Evolutionary conservation across 2,888 invertebrate genomes (phyloP).

Genomic region (Lucinisca nassula): DNA sequence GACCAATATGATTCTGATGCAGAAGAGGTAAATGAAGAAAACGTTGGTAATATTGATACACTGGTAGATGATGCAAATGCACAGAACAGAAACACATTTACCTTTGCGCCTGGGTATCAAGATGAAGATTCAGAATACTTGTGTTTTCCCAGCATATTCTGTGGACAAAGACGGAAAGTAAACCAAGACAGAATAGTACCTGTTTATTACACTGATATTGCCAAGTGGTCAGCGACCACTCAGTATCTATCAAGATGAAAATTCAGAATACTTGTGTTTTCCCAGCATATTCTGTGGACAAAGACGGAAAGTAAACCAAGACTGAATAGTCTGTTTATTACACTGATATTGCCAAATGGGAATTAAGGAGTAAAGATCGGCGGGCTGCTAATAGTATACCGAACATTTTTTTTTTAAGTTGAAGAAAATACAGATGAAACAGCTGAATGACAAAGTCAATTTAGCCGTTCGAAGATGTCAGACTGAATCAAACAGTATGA

Average conservation of each 20-base stretch:
- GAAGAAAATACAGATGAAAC: slow-evolving; percentile 52
- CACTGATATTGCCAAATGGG: slow-evolving; percentile 40
- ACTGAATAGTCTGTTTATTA: slow-evolving; percentile 27
- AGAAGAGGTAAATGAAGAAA: slow-evolving; percentile 23
- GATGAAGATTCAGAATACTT: no score
- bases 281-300: slow-evolving; percentile 67
- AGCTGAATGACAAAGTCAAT: slow-evolving; percentile 60
- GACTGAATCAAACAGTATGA: slow-evolving; percentile 26
- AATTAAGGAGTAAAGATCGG: slow-evolving; percentile 33
- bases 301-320: slow-evolving; percentile 38
- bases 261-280: slow-evolving; percentile 59
- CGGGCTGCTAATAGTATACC: slow-evolving; percentile 48
- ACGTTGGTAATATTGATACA: slow-evolving; percentile 52
- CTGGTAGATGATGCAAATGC: slow-evolving; percentile 52
- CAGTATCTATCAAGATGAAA: slow-evolving; percentile 64
- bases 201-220: no score
- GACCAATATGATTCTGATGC: slow-evolving; percentile 52
- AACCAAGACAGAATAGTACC: no score
- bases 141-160: no score
- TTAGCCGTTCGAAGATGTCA: slow-evolving; percentile 59
- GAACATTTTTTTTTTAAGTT: slow-evolving; percentile 52
- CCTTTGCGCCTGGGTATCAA: slow-evolving; percentile 68
- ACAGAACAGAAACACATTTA: slow-evolving; percentile 43
- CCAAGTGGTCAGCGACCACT: slow-evolving; percentile 57
- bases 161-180: no score